Conservation (phyloP, 2,888 invertebrate genomes). For the Scrobipalpa costella region DNA sequence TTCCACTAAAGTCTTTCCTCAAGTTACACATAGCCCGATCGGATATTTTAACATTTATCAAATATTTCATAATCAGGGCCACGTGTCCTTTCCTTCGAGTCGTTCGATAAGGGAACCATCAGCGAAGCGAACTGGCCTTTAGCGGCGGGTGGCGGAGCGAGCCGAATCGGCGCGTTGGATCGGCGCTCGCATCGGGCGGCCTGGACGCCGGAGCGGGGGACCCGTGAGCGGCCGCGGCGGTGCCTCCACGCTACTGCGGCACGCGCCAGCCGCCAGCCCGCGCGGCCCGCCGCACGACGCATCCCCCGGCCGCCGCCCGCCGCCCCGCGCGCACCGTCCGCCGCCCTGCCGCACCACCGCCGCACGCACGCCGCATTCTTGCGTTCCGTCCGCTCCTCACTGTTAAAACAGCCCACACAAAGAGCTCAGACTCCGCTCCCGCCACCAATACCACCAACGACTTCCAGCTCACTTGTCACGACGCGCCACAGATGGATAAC, state of each 20-base stretch:
- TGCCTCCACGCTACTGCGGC: conserved; percentile 79
- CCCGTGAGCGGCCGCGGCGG: conserved; percentile 71
- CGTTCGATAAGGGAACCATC: conserved; percentile 59
- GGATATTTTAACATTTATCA: conserved; percentile 34
- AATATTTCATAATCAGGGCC: conserved; percentile 35
- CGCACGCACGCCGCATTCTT: conserved; percentile 79
- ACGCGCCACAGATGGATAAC: not conserved
- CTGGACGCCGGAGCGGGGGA: conserved; percentile 44
- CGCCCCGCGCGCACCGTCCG: conserved; percentile 42
- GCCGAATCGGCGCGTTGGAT: conserved; percentile 53
- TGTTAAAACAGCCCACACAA: conserved; percentile 58
- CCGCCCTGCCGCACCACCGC: conserved; percentile 45
- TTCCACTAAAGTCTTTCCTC: conserved; percentile 41
- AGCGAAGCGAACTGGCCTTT: conserved; percentile 40
- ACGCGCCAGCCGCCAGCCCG: conserved; percentile 61
- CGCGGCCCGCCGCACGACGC: conserved; percentile 44
- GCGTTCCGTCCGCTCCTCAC: conserved; percentile 57
- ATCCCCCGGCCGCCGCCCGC: conserved; percentile 48
- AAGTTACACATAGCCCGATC: conserved; percentile 44
- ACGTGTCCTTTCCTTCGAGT: conserved; percentile 45
- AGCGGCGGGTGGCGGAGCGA: conserved; percentile 48
- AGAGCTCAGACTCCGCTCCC: conserved; percentile 49
- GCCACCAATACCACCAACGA: not conserved
- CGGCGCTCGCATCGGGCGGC: conserved; percentile 54
- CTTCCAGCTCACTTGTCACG: conserved; percentile 3